Conservation (phyloP, 2,113 vertebrate species). For the Psammodynastes pulverulentus region DNA sequence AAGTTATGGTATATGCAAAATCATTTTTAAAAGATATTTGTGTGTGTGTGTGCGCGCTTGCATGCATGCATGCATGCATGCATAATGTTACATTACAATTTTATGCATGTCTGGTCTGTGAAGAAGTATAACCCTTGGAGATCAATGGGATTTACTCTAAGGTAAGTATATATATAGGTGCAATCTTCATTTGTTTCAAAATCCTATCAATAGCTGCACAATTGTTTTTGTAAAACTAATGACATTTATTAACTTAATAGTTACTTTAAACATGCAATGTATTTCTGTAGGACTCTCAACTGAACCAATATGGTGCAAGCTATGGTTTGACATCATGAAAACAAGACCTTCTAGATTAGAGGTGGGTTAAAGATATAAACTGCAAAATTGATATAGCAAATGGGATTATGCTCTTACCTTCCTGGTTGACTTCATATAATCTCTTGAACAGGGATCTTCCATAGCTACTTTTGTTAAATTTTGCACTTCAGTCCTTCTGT, state of each 20-base stretch:
- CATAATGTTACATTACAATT: not conserved
- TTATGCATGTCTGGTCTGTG: not conserved
- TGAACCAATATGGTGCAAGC: constrained; percentile 73
- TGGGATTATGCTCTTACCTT: not conserved
- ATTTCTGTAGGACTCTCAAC: constrained; percentile 78
- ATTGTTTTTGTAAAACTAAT: not conserved
- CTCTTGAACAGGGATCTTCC: not conserved
- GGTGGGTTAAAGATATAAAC: constrained; percentile 67
- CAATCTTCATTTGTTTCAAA: not conserved
- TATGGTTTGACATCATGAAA: constrained; percentile 77
- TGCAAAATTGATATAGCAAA: accelerated
- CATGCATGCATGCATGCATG: not conserved
- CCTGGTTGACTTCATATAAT: not conserved
- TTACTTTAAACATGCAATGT: not conserved
- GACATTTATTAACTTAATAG: not conserved
- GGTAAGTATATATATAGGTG: too few relatives aligned
- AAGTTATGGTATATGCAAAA: not conserved
- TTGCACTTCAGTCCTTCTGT: not conserved
- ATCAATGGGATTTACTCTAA: not conserved
- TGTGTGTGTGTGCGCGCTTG: not conserved
- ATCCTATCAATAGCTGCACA: not conserved
- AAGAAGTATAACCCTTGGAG: not conserved
- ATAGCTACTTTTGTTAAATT: not conserved
- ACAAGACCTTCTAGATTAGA: constrained; percentile 73
- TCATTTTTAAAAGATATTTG: not conserved